Percentiles rank a stretch among this genome's conserved stretches.
These are phyloP conservation scores for Casuarius casuarius DNA, from an alignment of 2,113 vertebrate species.

Conservation along the genomic window DNA sequence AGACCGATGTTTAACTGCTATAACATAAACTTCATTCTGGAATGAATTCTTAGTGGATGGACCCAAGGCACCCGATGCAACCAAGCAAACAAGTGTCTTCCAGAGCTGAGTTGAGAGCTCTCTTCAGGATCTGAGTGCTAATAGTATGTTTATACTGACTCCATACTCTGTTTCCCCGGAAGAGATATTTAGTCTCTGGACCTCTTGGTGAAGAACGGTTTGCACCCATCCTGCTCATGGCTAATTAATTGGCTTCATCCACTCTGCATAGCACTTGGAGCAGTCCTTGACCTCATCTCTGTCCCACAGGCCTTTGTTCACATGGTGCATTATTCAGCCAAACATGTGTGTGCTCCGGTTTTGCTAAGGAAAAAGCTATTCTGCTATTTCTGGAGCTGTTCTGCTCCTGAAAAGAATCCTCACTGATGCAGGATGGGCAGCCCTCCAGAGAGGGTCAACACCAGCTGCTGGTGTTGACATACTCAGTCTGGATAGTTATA, in stretches of 20 bases:
- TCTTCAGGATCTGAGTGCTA: neutral
- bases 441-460: neutral
- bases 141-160: neutral
- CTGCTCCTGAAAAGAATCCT: neutral
- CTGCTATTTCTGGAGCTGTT: neutral
- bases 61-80: neutral
- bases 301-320: neutral
- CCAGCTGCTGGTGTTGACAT: neutral
- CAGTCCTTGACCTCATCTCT: neutral
- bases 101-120: neutral
- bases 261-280: neutral
- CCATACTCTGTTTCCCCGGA: neutral
- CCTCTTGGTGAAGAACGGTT: neutral
- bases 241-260: neutral
- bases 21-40: neutral
- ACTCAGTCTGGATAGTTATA: neutral
- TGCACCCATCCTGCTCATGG: neutral
- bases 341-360: accelerated
- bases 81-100: neutral
- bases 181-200: neutral
- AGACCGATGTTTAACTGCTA: neutral
- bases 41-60: neutral
- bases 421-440: neutral
- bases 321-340: neutral
- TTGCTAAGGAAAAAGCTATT: neutral